phyloP scores from a whole-genome alignment of 2,797 vertebrate species.

The Sebastes oblongus region DNA sequence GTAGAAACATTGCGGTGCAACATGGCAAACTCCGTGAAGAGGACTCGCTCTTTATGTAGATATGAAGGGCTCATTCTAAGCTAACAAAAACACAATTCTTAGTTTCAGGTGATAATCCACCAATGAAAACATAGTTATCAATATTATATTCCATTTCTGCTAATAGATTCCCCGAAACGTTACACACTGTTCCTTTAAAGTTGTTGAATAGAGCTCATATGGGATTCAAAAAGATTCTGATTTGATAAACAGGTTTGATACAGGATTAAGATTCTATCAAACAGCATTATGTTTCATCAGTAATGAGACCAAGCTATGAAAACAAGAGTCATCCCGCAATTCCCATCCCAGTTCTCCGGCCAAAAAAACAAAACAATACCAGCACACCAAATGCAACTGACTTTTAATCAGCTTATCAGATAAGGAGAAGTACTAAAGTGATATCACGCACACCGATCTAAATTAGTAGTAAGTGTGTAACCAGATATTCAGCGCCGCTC shows the following conservation, averaged over 20 bases:
- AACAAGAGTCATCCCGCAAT: background rate
- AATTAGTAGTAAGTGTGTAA: slow-evolving; percentile 28
- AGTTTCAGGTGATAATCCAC: too few species aligned
- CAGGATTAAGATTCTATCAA: background rate
- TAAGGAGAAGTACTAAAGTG: slow-evolving; percentile 25
- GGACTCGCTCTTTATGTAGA: too few species aligned
- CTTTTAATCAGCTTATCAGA: slow-evolving; percentile 40
- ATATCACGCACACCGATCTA: slow-evolving; percentile 25
- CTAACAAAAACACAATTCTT: too few species aligned
- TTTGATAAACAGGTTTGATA: background rate
- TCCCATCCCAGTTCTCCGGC: background rate
- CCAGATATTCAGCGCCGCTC: slow-evolving; percentile 18
- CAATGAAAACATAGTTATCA: too few species aligned
- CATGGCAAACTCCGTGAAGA: too few species aligned
- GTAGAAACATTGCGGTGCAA: too few species aligned
- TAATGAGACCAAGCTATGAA: background rate
- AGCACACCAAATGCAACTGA: background rate
- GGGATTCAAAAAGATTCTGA: too few species aligned
- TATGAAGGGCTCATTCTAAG: too few species aligned
- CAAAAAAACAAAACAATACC: background rate
- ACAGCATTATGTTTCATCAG: background rate
- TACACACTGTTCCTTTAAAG: too few species aligned
- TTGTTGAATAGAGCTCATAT: too few species aligned
- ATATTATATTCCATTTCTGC: too few species aligned
- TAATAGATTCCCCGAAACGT: too few species aligned